phyloP scores from a whole-genome alignment of 37 sponge, comb jelly and placozoan species.

The Hormiphora californensis region DNA sequence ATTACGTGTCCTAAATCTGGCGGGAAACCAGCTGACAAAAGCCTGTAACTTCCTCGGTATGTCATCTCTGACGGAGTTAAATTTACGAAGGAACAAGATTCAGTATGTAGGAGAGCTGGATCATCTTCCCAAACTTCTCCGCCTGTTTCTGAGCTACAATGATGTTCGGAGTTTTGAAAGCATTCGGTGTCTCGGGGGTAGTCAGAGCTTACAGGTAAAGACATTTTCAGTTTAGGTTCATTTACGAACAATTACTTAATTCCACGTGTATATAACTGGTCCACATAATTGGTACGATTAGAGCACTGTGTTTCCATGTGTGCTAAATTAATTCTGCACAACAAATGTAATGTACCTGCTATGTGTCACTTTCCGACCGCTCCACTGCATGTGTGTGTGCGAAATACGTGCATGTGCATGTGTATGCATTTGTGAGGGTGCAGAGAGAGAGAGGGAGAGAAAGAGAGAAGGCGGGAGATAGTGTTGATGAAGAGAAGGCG shows the following conservation, averaged over 20 bases:
- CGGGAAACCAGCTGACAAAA: slow-evolving; percentile 81
- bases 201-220: slow-evolving; percentile 37
- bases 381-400: too few relatives aligned
- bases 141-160: slow-evolving; percentile 87
- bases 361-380: too few relatives aligned
- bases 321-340: too few relatives aligned
- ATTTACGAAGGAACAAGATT: slow-evolving; percentile 81
- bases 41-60: slow-evolving; percentile 66
- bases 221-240: neutral
- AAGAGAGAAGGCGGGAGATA: too few relatives aligned
- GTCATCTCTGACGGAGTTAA: slow-evolving; percentile 75
- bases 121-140: slow-evolving; percentile 70
- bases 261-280: neutral
- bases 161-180: slow-evolving; percentile 48
- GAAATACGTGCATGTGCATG: too few relatives aligned
- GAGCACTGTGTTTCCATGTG: too few relatives aligned
- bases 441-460: too few relatives aligned
- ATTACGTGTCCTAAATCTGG: slow-evolving; percentile 85
- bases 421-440: too few relatives aligned
- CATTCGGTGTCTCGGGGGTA: slow-evolving; percentile 42
- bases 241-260: neutral
- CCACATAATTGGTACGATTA: too few relatives aligned
- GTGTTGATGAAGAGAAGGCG: too few relatives aligned
- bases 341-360: too few relatives aligned
- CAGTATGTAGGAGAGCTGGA: slow-evolving; percentile 71